These are phyloP conservation scores for Thereva nobilitata DNA, from an alignment of 2,888 invertebrate species.

Conservation along the genomic window DNA sequence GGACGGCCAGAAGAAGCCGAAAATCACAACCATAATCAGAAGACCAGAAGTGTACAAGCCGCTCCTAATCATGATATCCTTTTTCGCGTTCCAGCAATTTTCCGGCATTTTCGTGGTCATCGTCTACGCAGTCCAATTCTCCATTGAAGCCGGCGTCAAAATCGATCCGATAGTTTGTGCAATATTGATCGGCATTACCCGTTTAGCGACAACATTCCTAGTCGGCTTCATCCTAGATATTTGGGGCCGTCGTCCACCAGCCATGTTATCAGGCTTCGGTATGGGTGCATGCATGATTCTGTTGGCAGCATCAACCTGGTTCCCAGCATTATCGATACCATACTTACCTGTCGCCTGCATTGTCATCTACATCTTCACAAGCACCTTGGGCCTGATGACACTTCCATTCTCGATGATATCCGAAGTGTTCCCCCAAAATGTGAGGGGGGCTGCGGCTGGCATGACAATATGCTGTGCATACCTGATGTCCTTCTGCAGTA, in stretches of 20 bases:
- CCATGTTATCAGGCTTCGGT: constrained; percentile 66
- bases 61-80: constrained; percentile 61
- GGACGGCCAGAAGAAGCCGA: constrained; percentile 47
- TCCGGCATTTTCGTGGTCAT: constrained; percentile 73
- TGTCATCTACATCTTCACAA: constrained; percentile 59
- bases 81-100: constrained; percentile 71
- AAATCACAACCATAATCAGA: constrained; percentile 47
- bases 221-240: constrained; percentile 67
- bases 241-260: constrained; percentile 67
- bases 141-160: constrained; percentile 64
- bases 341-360: constrained; percentile 51
- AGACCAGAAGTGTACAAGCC: constrained; percentile 57
- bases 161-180: constrained; percentile 70
- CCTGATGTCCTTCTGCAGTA: constrained; percentile 66
- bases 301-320: constrained; percentile 60
- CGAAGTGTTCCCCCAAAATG: constrained; percentile 69
- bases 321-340: constrained; percentile 46
- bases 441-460: constrained; percentile 69
- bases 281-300: constrained; percentile 66
- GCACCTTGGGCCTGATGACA: constrained; percentile 61
- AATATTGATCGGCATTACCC: constrained; percentile 66
- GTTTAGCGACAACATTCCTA: constrained; percentile 66
- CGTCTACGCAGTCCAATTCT: constrained; percentile 72
- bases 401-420: constrained; percentile 77
- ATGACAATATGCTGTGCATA: constrained; percentile 69